Percentiles rank a stretch among this genome's conserved stretches.
Evolutionary conservation across 2,888 invertebrate genomes (phyloP).

Genomic region (Ochropleura leucogaster): DNA sequence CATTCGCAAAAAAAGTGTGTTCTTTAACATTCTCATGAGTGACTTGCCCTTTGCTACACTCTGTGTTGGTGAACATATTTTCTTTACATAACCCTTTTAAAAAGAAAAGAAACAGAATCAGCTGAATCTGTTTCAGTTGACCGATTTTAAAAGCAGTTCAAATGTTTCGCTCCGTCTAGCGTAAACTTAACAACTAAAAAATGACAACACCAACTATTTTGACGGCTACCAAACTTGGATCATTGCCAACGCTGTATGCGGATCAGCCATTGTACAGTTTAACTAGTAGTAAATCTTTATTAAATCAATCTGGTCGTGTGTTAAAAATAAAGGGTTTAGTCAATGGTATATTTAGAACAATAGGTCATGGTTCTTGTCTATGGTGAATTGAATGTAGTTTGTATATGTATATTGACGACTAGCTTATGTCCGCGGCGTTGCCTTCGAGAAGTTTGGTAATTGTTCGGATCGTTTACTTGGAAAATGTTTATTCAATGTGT

Average conservation of each 20-base stretch:
- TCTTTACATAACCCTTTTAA: slow-evolving; percentile 3
- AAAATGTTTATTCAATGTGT: too few species aligned
- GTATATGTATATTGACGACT: not conserved
- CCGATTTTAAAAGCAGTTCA: slow-evolving; percentile 48
- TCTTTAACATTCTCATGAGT: not conserved
- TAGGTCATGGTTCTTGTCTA: slow-evolving; percentile 49
- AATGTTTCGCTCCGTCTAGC: slow-evolving; percentile 57
- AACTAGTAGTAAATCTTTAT: slow-evolving; percentile 51
- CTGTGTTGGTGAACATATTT: not conserved
- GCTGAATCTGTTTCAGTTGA: slow-evolving; percentile 33
- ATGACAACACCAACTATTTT: slow-evolving; percentile 57
- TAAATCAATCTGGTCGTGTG: slow-evolving; percentile 38
- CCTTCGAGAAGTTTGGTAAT: too few species aligned
- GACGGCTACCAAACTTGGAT: slow-evolving; percentile 56
- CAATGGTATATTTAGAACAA: slow-evolving; percentile 35
- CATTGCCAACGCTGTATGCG: slow-evolving; percentile 52
- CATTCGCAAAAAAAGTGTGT: not conserved
- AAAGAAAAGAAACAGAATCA: slow-evolving; percentile 14
- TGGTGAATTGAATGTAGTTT: slow-evolving; percentile 18
- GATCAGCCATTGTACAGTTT: slow-evolving; percentile 35
- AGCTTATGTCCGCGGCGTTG: too few species aligned
- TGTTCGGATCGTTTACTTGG: too few species aligned
- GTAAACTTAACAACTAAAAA: slow-evolving; percentile 60
- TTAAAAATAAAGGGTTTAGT: slow-evolving; percentile 44
- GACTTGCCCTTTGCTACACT: not conserved